Evolutionary conservation across 2,797 vertebrate genomes (phyloP), one percentile per base, ranked within the genome.

Genomic region (Gallinago nigripennis): DNA sequence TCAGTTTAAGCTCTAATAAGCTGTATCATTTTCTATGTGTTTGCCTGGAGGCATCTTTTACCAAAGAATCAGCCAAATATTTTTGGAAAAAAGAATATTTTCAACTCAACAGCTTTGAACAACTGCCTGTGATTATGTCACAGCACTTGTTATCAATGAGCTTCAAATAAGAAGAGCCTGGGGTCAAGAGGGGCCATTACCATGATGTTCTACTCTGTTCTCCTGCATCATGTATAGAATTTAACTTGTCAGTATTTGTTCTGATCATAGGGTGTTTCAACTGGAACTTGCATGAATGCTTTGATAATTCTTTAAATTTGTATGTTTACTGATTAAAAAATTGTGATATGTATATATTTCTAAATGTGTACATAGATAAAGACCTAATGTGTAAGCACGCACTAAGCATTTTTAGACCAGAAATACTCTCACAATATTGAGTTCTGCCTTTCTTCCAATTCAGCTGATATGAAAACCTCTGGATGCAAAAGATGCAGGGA

Each of bases 1-100:
- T 90, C 92, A 96, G 79, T 96, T 97, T 88, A 95, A 96, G 95
- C 92, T 97, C 93, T 91, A 96, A 82, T 87, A 95, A 96, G 53
- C 86, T 79, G 58, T 76, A 94, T 96, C 30, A 31, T 97, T 97
- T 97, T 90, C 83, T 64, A 94, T 88, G 66, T 86, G 58, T 93
- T 96, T 96, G 82, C 76, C 95, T 92, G 84, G 96, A 92, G 93
- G 85, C 88, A 69, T 64, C 57, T 86, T 95, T 88, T 69, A 80
- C 70, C 81, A 83, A 87, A 84, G 90, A 94, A 82, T 60, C 65
- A 70, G 50, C 41, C 58, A 84, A 92, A 94, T 39, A 80, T 72
- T 95, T 84, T 82, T 58, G 35, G 31, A 54, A 92, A 93, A 95
- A 88, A 92, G 16, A 85, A 21, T 69, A 92, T 89, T 94, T 96